A percentile compares a stretch with the other conserved stretches of the same genome.
phyloP scores from a whole-genome alignment of 2,888 invertebrate species.

The Brassicogethes aeneus region DNA sequence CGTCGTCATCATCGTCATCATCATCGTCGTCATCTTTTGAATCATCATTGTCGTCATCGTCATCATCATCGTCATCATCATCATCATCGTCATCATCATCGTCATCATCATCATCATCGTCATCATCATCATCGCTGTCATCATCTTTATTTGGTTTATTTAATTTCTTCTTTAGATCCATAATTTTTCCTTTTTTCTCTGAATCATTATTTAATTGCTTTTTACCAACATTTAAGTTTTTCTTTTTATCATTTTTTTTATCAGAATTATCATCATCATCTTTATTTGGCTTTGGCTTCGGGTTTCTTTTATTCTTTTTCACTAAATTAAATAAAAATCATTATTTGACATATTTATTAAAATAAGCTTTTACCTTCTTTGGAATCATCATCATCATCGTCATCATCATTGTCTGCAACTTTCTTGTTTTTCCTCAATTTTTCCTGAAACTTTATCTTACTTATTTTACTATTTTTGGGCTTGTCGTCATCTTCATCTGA shows the following conservation, averaged over 20 bases:
- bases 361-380: constrained; percentile 1
- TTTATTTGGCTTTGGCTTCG: constrained; percentile 1
- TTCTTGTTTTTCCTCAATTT: constrained; percentile 4
- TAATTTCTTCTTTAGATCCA: constrained; percentile 9
- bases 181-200: constrained; percentile 13
- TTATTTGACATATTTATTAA: too few species aligned
- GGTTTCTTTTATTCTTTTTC: constrained; percentile 2
- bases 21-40: constrained; percentile 8
- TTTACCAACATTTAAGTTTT: constrained; percentile 1
- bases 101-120: constrained; percentile 9
- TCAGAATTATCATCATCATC: constrained; percentile 4
- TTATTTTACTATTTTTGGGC: constrained; percentile 6
- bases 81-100: constrained; percentile 11
- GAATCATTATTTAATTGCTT: constrained; percentile 10
- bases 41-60: constrained; percentile 3
- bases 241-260: too few species aligned
- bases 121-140: constrained; percentile 11
- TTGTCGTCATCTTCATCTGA: constrained; percentile 4
- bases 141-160: constrained; percentile 4
- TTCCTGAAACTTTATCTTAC: constrained; percentile 2
- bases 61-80: constrained; percentile 9
- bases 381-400: background rate
- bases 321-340: too few species aligned
- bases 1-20: constrained; percentile 9
- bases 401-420: constrained; percentile 4